phyloP scores from a whole-genome alignment of 2,113 vertebrate genomes.

The Zosterops lateralis region DNA sequence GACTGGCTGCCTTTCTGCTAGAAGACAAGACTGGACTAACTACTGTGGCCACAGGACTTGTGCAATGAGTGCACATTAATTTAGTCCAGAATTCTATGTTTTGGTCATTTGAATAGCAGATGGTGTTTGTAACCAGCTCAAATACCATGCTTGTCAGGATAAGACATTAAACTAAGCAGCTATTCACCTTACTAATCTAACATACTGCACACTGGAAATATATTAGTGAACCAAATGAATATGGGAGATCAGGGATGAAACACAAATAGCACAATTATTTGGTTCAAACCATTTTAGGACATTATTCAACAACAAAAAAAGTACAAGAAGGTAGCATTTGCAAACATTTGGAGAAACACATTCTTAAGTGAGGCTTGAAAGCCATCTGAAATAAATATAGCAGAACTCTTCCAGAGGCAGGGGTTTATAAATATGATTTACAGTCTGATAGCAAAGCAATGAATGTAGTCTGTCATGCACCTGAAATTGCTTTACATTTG shows the following conservation, averaged over 20 bases:
- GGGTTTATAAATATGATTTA: background rate
- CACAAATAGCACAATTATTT: background rate
- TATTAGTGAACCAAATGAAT: background rate
- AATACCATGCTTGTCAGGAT: background rate
- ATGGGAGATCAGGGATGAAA: background rate
- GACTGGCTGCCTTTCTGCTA: background rate
- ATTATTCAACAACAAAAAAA: background rate
- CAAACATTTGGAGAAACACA: background rate
- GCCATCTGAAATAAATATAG: background rate
- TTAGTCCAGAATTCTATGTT: background rate
- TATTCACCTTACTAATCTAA: background rate
- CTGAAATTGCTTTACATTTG: slow-evolving; percentile 1
- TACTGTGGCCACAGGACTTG: background rate
- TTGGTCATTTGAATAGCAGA: background rate
- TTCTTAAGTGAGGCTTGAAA: background rate
- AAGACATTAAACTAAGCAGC: background rate
- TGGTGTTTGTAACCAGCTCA: background rate
- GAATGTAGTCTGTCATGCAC: background rate
- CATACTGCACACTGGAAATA: background rate
- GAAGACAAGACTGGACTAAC: background rate
- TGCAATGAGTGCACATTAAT: background rate
- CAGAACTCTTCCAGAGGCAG: background rate
- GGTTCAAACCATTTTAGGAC: background rate
- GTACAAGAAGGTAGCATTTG: background rate
- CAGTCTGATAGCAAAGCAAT: slow-evolving; percentile 4